Conservation (phyloP, 2,797 vertebrate species). For the Salmo trutta region DNA sequence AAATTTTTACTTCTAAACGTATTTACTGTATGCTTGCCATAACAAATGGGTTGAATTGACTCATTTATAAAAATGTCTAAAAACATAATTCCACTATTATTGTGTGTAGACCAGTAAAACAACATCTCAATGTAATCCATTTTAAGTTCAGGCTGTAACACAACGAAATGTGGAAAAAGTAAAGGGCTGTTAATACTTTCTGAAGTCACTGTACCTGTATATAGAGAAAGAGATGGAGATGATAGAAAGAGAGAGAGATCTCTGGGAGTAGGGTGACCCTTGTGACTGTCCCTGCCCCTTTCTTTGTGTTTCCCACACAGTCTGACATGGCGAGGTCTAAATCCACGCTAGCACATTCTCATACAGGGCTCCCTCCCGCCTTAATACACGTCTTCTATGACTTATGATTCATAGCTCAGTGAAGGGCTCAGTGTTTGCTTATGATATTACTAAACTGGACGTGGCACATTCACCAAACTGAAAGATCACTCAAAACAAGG, state of each 20-base stretch:
- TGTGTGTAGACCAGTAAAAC: too few species aligned
- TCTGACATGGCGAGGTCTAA: conserved; percentile 70
- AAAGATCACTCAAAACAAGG: conserved; percentile 17
- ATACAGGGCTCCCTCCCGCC: conserved; percentile 56
- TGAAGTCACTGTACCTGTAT: too few species aligned
- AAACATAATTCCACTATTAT: too few species aligned
- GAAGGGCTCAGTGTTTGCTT: conserved; percentile 63
- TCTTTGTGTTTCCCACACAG: conserved; percentile 82
- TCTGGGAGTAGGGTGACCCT: conserved; percentile 76
- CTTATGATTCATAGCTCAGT: conserved; percentile 67
- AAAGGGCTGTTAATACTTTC: too few species aligned
- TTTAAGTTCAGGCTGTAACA: too few species aligned
- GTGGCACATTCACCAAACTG: conserved; percentile 37
- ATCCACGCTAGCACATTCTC: conserved; percentile 68
- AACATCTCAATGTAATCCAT: too few species aligned
- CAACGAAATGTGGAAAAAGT: too few species aligned
- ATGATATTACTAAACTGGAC: conserved; percentile 59
- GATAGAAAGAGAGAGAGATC: conserved; percentile 31
- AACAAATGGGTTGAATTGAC: too few species aligned
- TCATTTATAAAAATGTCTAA: too few species aligned
- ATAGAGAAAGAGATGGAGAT: background rate
- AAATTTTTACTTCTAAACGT: too few species aligned
- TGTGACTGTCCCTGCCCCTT: conserved; percentile 69
- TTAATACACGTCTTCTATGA: conserved; percentile 41
- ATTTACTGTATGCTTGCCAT: too few species aligned